phyloP scores from a whole-genome alignment of 2,113 vertebrate species.

The Nestor notabilis region DNA sequence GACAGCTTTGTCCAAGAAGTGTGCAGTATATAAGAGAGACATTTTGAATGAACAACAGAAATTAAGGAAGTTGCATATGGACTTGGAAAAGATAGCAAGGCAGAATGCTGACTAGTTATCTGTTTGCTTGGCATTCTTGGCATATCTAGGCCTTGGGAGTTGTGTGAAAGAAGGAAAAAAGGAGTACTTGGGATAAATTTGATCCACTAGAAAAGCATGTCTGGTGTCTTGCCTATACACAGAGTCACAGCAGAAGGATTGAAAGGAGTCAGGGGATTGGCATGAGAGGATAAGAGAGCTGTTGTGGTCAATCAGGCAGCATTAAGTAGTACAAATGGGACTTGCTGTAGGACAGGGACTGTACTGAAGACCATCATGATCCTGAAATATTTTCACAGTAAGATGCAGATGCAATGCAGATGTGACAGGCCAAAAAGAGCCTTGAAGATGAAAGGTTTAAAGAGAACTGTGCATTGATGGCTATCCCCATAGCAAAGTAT shows the following conservation, averaged over 20 bases:
- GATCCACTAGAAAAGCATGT: not conserved
- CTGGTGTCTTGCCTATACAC: not conserved
- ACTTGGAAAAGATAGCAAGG: not conserved
- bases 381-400: not conserved
- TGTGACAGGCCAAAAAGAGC: not conserved
- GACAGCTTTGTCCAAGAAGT: not conserved
- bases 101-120: not conserved
- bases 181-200: not conserved
- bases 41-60: not conserved
- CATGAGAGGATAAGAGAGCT: not conserved
- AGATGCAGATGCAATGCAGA: not conserved
- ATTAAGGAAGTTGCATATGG: not conserved
- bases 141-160: not conserved
- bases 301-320: not conserved
- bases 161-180: not conserved
- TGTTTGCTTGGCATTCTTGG: not conserved
- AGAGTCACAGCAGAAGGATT: not conserved
- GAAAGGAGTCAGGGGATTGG: not conserved
- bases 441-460: not conserved
- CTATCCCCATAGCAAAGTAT: not conserved
- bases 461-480: not conserved
- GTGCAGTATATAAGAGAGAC: rapidly evolving
- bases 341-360: not conserved
- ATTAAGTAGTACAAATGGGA: not conserved
- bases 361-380: not conserved